phyloP scores from a whole-genome alignment of 2,797 vertebrate genomes.

The Sebastes glaucus region DNA sequence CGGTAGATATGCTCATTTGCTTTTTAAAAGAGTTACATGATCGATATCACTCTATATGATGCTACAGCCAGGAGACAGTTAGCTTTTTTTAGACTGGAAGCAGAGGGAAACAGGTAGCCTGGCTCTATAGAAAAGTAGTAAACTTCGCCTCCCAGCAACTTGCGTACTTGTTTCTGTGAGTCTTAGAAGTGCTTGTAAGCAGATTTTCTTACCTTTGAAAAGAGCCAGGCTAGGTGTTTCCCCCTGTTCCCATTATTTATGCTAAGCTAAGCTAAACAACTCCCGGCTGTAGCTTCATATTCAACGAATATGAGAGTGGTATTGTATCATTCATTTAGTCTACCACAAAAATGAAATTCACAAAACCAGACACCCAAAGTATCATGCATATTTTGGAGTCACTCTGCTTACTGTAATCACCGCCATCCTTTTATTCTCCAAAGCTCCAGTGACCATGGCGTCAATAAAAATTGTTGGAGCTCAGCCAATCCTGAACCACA shows the following conservation, averaged over 20 bases:
- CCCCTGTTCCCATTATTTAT: not conserved
- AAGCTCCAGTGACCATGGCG: conserved; percentile 38
- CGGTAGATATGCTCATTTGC: too few species aligned
- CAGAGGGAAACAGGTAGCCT: too few species aligned
- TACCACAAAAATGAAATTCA: not conserved
- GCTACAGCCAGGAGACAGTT: too few species aligned
- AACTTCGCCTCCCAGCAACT: too few species aligned
- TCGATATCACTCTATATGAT: too few species aligned
- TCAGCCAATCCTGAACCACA: conserved; percentile 35
- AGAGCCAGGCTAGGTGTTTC: not conserved
- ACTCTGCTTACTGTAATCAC: not conserved
- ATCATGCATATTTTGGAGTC: not conserved
- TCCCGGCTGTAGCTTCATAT: not conserved
- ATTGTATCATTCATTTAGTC: not conserved
- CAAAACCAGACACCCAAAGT: too few species aligned
- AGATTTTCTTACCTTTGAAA: not conserved
- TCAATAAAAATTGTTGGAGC: not conserved
- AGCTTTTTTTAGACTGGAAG: too few species aligned
- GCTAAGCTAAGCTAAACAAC: not conserved
- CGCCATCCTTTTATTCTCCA: not conserved
- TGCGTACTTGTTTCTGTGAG: too few species aligned
- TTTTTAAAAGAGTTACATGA: too few species aligned
- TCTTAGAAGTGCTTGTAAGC: not conserved
- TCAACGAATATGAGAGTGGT: not conserved
- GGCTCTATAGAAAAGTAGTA: too few species aligned